These are phyloP conservation scores for Esperia sulphurella DNA, from an alignment of 2,888 invertebrate genomes.

Conservation along the genomic window DNA sequence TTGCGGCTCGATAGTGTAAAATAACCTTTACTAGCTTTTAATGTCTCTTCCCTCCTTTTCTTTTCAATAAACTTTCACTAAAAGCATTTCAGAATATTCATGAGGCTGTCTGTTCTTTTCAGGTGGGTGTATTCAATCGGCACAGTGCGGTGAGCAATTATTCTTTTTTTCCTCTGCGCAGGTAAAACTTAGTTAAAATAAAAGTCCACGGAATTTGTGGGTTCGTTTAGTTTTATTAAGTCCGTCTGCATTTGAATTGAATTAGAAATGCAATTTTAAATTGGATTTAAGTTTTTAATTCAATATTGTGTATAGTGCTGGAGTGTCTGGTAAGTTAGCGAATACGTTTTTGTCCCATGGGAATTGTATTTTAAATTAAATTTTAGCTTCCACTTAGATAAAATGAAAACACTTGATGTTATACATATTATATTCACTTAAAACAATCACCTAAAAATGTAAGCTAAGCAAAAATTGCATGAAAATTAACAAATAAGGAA, in stretches of 20 bases:
- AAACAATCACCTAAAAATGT: no score
- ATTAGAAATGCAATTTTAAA: neutral
- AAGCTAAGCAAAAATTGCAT: no score
- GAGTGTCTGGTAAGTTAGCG: no score
- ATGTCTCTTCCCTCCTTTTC: slow-evolving; percentile 35
- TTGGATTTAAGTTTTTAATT: neutral
- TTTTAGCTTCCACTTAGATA: no score
- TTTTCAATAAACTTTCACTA: slow-evolving; percentile 69
- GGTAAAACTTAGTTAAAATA: slow-evolving; percentile 45
- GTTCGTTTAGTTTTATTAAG: slow-evolving; percentile 34
- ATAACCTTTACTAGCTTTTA: slow-evolving; percentile 22
- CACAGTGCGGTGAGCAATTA: slow-evolving; percentile 45
- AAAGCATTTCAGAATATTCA: slow-evolving; percentile 74
- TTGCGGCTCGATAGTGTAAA: slow-evolving; percentile 6
- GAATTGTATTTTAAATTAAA: no score
- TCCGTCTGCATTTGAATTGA: slow-evolving; percentile 13
- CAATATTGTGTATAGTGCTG: neutral
- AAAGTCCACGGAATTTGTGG: slow-evolving; percentile 24
- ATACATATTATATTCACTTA: no score
- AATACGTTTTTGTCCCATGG: no score
- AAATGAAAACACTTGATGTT: no score
- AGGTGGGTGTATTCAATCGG: slow-evolving; percentile 66
- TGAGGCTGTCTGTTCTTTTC: slow-evolving; percentile 69
- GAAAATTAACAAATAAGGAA: no score
- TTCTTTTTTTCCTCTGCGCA: slow-evolving; percentile 35